phyloP scores from a whole-genome alignment of 2,113 vertebrate genomes.

The Pedionomus torquatus region DNA sequence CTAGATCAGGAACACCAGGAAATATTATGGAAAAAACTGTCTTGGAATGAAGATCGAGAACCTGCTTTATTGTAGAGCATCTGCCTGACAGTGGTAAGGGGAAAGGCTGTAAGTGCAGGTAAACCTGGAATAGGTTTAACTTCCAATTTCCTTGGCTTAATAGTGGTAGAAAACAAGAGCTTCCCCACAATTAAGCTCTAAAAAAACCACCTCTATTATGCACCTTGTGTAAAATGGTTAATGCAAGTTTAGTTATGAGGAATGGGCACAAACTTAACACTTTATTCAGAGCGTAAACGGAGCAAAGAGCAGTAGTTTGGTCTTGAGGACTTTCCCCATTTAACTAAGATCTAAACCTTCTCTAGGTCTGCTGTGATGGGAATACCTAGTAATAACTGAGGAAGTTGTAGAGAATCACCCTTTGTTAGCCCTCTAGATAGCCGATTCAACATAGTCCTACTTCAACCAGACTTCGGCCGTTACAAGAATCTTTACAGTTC shows the following conservation, averaged over 20 bases:
- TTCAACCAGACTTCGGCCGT: not conserved
- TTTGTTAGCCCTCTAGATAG: not conserved
- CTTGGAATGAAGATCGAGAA: not conserved
- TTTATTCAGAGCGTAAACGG: constrained; percentile 7
- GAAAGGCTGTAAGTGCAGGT: not conserved
- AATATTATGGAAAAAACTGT: not conserved
- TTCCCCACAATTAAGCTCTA: not conserved
- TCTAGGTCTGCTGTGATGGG: not conserved
- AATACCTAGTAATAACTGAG: not conserved
- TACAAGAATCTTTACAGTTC: not conserved
- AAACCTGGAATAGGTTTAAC: not conserved
- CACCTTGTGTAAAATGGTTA: not conserved
- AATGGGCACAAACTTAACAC: not conserved
- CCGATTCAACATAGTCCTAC: not conserved
- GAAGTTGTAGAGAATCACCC: not conserved
- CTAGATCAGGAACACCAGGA: not conserved
- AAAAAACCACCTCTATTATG: not conserved
- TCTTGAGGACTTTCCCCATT: not conserved
- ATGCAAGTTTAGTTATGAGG: not conserved
- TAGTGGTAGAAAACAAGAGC: not conserved
- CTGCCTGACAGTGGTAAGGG: not conserved
- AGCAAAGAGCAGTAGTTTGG: not conserved
- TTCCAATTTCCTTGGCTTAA: not conserved
- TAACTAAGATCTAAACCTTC: not conserved
- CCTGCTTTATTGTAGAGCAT: not conserved